phyloP scores from a whole-genome alignment of 2,797 vertebrate species.

The Diplodus sargus region DNA sequence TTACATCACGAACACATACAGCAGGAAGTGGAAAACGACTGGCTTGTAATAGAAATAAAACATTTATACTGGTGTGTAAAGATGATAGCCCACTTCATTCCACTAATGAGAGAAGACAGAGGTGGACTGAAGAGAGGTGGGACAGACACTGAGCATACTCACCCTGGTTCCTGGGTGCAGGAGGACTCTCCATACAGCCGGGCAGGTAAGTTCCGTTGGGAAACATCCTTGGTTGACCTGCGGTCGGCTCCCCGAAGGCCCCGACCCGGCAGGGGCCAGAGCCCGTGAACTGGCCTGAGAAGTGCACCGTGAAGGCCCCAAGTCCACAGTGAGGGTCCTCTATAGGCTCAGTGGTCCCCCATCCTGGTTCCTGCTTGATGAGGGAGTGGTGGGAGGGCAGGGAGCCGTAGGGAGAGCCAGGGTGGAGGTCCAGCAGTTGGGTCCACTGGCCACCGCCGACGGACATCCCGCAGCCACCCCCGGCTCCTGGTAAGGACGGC shows the following conservation, averaged over 20 bases:
- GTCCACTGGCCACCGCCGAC: slow-evolving; percentile 93
- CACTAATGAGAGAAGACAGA: neutral
- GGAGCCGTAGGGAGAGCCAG: slow-evolving; percentile 89
- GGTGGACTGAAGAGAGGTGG: neutral
- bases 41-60: neutral
- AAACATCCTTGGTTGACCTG: slow-evolving; percentile 91
- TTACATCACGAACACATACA: slow-evolving; percentile 16
- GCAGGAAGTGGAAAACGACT: neutral
- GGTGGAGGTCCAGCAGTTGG: slow-evolving; percentile 90
- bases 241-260: slow-evolving; percentile 88
- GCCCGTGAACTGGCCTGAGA: slow-evolving; percentile 95
- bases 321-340: slow-evolving; percentile 93
- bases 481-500: slow-evolving; percentile 86
- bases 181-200: slow-evolving; percentile 91
- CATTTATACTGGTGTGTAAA: neutral
- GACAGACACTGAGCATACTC: slow-evolving; percentile 59
- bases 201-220: slow-evolving; percentile 91
- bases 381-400: slow-evolving; percentile 92
- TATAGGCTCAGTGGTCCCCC: slow-evolving; percentile 89
- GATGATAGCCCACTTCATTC: neutral
- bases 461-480: slow-evolving; percentile 88
- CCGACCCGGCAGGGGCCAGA: slow-evolving; percentile 93
- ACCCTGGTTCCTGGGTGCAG: slow-evolving; percentile 92
- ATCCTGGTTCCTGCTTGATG: slow-evolving; percentile 97
- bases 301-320: slow-evolving; percentile 97